phyloP scores from a whole-genome alignment of 2,113 vertebrate genomes.

The Onychorhynchus coronatus region DNA sequence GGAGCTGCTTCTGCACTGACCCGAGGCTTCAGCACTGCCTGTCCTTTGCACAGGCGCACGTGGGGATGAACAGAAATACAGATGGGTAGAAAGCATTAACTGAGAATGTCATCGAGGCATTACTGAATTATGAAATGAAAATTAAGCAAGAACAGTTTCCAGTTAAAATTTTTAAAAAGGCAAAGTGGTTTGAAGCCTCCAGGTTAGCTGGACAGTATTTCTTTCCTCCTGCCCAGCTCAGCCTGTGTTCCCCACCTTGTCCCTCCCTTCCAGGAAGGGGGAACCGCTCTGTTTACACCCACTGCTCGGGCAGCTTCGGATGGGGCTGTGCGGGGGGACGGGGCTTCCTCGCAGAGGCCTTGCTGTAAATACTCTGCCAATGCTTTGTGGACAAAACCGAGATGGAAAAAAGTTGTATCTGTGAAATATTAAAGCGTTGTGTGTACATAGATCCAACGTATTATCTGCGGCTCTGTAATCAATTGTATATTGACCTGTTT shows the following conservation, averaged over 20 bases:
- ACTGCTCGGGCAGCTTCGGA: neutral
- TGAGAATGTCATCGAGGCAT: neutral
- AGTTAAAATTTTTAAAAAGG: neutral
- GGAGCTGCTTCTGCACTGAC: neutral
- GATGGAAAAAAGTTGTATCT: slow-evolving; percentile 15
- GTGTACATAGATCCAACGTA: slow-evolving; percentile 41
- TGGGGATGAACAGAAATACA: neutral
- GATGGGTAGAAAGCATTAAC: neutral
- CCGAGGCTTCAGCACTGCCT: neutral
- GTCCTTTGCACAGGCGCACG: neutral
- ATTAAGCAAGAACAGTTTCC: neutral
- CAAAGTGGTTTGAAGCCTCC: neutral
- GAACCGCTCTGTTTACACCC: neutral
- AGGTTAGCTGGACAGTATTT: neutral
- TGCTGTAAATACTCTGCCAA: slow-evolving; percentile 37
- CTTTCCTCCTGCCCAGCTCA: neutral
- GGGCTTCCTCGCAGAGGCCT: neutral
- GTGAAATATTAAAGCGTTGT: slow-evolving; percentile 46
- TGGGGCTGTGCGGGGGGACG: neutral
- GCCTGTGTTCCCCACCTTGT: neutral
- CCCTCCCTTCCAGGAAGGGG: neutral
- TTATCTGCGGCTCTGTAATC: slow-evolving; percentile 55
- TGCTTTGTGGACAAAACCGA: slow-evolving; percentile 20
- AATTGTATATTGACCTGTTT: slow-evolving; percentile 43
- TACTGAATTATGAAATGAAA: neutral